A percentile compares a stretch with the other conserved stretches of the same genome.
These are phyloP conservation scores for Heliconius hermathena DNA, from an alignment of 1,140 invertebrate genomes.

Conservation along the genomic window DNA sequence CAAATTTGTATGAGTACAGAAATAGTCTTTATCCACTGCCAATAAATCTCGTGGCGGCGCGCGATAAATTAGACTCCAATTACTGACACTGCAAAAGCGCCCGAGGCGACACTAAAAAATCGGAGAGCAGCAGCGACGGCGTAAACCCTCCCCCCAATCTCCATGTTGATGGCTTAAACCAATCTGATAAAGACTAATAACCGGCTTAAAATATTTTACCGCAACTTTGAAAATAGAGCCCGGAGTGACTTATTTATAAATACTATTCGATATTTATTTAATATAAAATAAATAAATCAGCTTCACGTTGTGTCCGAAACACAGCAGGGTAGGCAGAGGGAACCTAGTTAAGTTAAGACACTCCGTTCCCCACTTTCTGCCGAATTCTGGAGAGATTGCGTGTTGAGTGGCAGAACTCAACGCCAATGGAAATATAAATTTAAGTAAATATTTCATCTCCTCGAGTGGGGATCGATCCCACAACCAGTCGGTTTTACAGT, in stretches of 20 bases:
- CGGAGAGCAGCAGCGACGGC: slow-evolving; percentile 25
- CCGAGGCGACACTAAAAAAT: slow-evolving; percentile 38
- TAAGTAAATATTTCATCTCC: too few relatives aligned
- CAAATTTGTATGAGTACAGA: slow-evolving; percentile 38
- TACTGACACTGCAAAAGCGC: slow-evolving; percentile 49
- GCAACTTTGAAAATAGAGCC: slow-evolving; percentile 4
- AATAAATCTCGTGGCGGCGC: slow-evolving; percentile 52
- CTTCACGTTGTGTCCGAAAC: too few relatives aligned
- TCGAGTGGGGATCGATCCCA: too few relatives aligned
- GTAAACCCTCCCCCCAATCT: slow-evolving; percentile 32
- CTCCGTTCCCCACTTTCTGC: too few relatives aligned
- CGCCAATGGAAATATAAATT: too few relatives aligned
- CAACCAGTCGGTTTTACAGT: too few relatives aligned
- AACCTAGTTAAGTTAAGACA: too few relatives aligned
- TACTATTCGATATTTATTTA: background rate
- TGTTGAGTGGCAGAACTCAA: too few relatives aligned
- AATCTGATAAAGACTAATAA: slow-evolving; percentile 31
- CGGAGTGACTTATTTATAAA: background rate
- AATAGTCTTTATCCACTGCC: slow-evolving; percentile 48
- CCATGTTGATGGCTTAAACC: slow-evolving; percentile 30
- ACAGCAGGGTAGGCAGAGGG: too few relatives aligned
- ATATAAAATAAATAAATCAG: too few relatives aligned
- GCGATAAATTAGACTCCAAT: slow-evolving; percentile 61
- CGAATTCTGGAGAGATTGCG: too few relatives aligned
- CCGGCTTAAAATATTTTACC: slow-evolving; percentile 16